Percentiles rank a stretch among this genome's conserved stretches.
These are phyloP conservation scores for Eira barbara DNA, from an alignment of 2,113 vertebrate genomes.

Conservation along the genomic window DNA sequence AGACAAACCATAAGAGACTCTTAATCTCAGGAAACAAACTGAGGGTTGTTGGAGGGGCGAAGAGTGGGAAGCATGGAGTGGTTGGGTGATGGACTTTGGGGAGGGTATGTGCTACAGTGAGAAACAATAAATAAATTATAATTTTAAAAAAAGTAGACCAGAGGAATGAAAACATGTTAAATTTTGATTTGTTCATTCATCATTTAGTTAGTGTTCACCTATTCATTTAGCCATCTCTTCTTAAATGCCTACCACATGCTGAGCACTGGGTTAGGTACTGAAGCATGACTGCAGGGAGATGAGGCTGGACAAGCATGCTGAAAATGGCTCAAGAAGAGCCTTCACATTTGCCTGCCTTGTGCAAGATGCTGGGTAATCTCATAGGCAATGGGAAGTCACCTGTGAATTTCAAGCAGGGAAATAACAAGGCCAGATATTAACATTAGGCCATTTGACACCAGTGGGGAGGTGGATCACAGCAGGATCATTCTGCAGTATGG, in stretches of 20 bases:
- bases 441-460: neutral
- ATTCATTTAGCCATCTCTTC: neutral
- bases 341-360: neutral
- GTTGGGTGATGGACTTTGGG: no score
- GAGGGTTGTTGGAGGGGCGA: no score
- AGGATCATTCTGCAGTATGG: neutral
- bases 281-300: neutral
- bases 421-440: neutral
- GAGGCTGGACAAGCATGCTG: neutral
- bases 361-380: neutral
- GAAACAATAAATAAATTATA: no score
- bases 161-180: neutral
- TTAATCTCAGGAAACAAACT: no score
- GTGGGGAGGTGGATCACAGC: neutral
- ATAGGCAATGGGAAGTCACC: neutral
- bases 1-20: no score
- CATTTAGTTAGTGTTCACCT: neutral
- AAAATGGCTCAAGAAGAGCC: neutral
- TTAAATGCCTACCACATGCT: neutral
- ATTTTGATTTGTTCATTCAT: neutral
- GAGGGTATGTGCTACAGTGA: no score
- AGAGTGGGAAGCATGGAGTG: no score
- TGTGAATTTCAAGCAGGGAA: neutral
- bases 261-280: neutral
- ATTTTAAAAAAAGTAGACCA: neutral